These are phyloP conservation scores for Phorcus lineatus DNA, from an alignment of 2,888 invertebrate genomes.

Conservation along the genomic window DNA sequence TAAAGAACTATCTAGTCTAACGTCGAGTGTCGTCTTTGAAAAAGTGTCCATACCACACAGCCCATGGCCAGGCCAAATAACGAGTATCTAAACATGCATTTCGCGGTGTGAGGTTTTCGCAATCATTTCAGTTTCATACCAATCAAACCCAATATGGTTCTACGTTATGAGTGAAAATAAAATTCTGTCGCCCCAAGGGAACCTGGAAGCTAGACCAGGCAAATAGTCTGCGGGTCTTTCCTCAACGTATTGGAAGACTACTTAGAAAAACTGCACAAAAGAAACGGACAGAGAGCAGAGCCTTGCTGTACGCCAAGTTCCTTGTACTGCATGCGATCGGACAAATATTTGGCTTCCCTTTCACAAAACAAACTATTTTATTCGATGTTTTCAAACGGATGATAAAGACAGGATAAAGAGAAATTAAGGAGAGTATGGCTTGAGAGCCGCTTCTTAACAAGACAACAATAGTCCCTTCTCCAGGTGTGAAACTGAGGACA, in stretches of 20 bases:
- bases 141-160: not conserved
- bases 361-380: slow-evolving; percentile 30
- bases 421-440: slow-evolving; percentile 17
- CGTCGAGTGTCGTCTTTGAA: too few relatives aligned
- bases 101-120: too few relatives aligned
- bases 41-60: too few relatives aligned
- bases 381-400: slow-evolving; percentile 12
- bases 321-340: slow-evolving; percentile 6
- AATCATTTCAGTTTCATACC: too few relatives aligned
- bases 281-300: not conserved
- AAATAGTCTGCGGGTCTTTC: not conserved
- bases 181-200: not conserved
- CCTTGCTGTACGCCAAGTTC: not conserved
- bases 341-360: slow-evolving; percentile 25
- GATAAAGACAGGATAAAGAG: slow-evolving; percentile 15
- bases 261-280: slow-evolving; percentile 15
- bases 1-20: too few relatives aligned
- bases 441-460: not conserved
- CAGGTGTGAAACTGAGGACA: slow-evolving; percentile 18
- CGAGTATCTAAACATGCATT: too few relatives aligned
- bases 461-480: not conserved
- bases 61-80: too few relatives aligned
- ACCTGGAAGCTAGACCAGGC: not conserved
- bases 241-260: not conserved
- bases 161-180: slow-evolving; percentile 3